phyloP scores from a whole-genome alignment of 2,797 vertebrate genomes.

The Rhynchonycteris naso region DNA sequence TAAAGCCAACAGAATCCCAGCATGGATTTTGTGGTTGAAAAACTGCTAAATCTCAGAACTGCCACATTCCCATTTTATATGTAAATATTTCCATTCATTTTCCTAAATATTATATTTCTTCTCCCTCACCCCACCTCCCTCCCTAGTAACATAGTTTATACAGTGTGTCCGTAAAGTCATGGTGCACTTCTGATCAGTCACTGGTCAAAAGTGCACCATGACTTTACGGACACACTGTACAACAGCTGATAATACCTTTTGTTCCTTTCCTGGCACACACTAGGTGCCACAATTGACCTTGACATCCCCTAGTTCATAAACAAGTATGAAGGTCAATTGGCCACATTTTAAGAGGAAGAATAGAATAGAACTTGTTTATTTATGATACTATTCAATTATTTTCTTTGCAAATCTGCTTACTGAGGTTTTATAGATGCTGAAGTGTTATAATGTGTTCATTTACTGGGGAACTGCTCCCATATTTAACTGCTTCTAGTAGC shows the following conservation, averaged over 20 bases:
- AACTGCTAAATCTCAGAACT: conserved; percentile 48
- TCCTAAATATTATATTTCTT: background rate
- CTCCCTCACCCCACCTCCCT: too few relatives aligned
- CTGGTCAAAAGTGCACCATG: too few relatives aligned
- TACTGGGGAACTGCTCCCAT: conserved; percentile 39
- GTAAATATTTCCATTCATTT: conserved; percentile 61
- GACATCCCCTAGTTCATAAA: conserved; percentile 26
- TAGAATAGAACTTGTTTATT: background rate
- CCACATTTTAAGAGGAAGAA: background rate
- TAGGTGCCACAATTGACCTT: background rate
- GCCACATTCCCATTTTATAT: conserved; percentile 54
- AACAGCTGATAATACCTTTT: background rate
- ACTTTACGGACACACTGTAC: too few relatives aligned
- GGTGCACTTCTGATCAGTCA: too few relatives aligned
- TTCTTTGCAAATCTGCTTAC: conserved; percentile 29
- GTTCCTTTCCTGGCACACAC: background rate
- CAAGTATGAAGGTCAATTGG: background rate
- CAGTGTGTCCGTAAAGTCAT: too few relatives aligned
- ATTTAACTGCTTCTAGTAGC: conserved; percentile 43
- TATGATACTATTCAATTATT: background rate
- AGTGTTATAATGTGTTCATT: background rate
- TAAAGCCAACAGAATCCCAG: conserved; percentile 15
- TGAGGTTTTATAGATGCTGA: background rate
- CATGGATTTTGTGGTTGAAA: conserved; percentile 28
- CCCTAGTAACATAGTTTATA: background rate